These are phyloP conservation scores for Tyria jacobaeae DNA, from an alignment of 2,888 invertebrate species.

Conservation along the genomic window DNA sequence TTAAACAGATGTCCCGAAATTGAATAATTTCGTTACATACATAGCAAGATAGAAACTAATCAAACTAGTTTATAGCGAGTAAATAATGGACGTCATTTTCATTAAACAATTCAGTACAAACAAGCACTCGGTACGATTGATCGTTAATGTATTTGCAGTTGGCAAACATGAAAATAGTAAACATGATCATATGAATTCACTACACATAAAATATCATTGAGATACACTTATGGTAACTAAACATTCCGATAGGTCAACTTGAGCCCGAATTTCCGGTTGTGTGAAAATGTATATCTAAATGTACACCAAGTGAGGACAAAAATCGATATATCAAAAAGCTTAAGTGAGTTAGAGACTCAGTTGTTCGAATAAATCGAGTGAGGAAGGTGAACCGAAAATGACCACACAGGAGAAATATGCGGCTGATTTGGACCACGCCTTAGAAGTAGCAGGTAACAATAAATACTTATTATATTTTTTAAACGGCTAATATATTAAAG, in stretches of 20 bases:
- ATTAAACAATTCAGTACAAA: too few relatives aligned
- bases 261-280: neutral
- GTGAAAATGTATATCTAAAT: neutral
- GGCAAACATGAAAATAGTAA: too few relatives aligned
- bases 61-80: too few relatives aligned
- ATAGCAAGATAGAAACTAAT: too few relatives aligned
- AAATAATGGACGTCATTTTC: too few relatives aligned
- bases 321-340: neutral
- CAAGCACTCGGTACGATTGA: too few relatives aligned
- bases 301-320: neutral
- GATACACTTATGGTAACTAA: neutral
- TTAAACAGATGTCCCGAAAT: too few relatives aligned
- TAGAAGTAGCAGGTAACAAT: slow-evolving; percentile 3
- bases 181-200: neutral
- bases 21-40: too few relatives aligned
- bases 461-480: neutral
- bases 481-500: too few relatives aligned
- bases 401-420: neutral
- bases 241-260: neutral
- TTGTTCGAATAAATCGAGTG: neutral
- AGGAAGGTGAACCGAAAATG: neutral
- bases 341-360: neutral
- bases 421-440: slow-evolving; percentile 7
- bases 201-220: neutral
- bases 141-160: too few relatives aligned